A percentile compares a stretch with the other conserved stretches of the same genome.
These are phyloP conservation scores for Homarus gammarus DNA, from an alignment of 2,888 invertebrate species.

Conservation along the genomic window DNA sequence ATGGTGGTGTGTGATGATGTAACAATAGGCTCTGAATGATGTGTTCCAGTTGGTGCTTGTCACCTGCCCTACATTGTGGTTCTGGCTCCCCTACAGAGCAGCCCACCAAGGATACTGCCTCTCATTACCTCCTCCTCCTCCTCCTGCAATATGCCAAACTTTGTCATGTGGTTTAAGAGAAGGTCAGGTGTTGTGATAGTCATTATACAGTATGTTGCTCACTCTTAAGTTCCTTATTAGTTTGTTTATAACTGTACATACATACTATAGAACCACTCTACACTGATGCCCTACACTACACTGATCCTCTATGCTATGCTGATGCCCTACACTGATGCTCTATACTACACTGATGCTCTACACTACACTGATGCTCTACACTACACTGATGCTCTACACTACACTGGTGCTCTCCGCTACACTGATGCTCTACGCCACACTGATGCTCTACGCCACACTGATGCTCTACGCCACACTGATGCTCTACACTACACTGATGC, in stretches of 20 bases:
- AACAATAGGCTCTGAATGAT: not conserved
- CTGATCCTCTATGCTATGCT: slow-evolving; percentile 4
- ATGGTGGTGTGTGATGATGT: not conserved
- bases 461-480: no score
- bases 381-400: no score
- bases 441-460: no score
- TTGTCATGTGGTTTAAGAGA: slow-evolving; percentile 25
- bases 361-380: no score
- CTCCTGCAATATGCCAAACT: not conserved
- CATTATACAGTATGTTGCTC: slow-evolving; percentile 60
- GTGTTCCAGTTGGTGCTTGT: no score
- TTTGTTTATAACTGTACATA: slow-evolving; percentile 63
- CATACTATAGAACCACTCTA: slow-evolving; percentile 27
- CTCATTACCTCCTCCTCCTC: not conserved
- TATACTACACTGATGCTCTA: slow-evolving; percentile 9
- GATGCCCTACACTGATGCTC: no score
- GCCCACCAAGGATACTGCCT: not conserved
- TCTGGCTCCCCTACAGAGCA: no score
- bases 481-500: slow-evolving; percentile 42
- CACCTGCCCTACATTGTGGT: no score
- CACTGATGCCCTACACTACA: no score
- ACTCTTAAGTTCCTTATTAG: slow-evolving; percentile 63
- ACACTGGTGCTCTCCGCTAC: no score
- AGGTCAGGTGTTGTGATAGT: slow-evolving; percentile 36
- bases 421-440: no score